Percentiles rank a stretch among this genome's conserved stretches.
Evolutionary conservation across 1,140 invertebrate genomes (phyloP).

Genomic region (Phymastichus coffea): DNA sequence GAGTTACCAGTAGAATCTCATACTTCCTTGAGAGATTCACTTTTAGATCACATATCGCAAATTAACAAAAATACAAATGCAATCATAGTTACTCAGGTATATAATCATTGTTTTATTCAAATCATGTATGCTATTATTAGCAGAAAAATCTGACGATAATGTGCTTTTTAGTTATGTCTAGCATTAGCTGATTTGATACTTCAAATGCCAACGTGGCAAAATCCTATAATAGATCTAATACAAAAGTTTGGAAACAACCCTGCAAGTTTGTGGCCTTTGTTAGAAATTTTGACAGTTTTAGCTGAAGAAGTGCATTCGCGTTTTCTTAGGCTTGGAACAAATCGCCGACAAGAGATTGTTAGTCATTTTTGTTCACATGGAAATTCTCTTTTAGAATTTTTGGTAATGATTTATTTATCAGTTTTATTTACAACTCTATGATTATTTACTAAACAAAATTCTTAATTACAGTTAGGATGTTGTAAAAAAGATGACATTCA

Average conservation of each 20-base stretch:
- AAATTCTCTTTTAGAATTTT: conserved; percentile 69
- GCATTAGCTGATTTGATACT: conserved; percentile 90
- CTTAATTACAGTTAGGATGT: conserved; percentile 63
- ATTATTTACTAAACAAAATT: not conserved
- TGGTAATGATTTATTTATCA: conserved; percentile 58
- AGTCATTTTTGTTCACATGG: conserved; percentile 72
- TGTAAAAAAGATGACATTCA: conserved; percentile 62
- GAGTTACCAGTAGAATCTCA: conserved; percentile 88
- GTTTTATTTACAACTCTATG: not conserved
- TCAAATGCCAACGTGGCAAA: conserved; percentile 92
- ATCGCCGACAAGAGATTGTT: conserved; percentile 81
- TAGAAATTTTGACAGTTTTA: conserved; percentile 90
- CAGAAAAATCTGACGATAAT: conserved; percentile 3
- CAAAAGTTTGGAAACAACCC: conserved; percentile 66
- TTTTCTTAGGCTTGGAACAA: conserved; percentile 81
- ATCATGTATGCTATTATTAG: not conserved
- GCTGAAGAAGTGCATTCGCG: conserved; percentile 93
- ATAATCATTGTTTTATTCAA: not conserved
- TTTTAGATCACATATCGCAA: conserved; percentile 85
- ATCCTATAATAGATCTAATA: conserved; percentile 83
- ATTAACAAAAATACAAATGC: conserved; percentile 79
- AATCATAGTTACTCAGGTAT: conserved; percentile 72
- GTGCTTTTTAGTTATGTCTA: conserved; percentile 70
- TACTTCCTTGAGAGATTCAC: conserved; percentile 83
- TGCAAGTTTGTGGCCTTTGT: conserved; percentile 72